Percentiles rank a stretch among this genome's conserved stretches.
phyloP scores from a whole-genome alignment of 2,888 invertebrate genomes.

The Archips crataeganus region DNA sequence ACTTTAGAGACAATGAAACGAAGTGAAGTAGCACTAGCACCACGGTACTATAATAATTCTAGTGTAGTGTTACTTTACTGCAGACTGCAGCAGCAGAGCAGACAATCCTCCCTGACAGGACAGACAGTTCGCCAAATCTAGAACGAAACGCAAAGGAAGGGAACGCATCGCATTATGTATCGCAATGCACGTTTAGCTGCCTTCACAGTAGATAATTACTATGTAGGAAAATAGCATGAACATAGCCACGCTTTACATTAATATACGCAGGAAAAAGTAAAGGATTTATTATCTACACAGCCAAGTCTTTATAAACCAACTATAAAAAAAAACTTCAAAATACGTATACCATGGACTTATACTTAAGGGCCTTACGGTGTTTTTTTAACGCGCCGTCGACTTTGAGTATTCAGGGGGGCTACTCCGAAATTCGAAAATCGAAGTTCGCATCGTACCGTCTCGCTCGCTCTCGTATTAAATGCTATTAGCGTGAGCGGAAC shows the following conservation, averaged over 20 bases:
- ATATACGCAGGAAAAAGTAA: neutral
- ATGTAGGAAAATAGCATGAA: neutral
- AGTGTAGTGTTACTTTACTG: neutral
- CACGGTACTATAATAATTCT: neutral
- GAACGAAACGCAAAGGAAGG: neutral
- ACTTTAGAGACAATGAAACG: neutral
- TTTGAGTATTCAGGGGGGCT: too few relatives aligned
- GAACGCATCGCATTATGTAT: neutral
- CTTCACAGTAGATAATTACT: neutral
- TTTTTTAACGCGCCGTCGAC: too few relatives aligned
- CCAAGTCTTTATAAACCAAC: neutral
- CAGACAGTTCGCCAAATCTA: neutral
- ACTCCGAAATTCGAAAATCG: too few relatives aligned
- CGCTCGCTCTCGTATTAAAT: too few relatives aligned
- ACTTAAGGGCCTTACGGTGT: too few relatives aligned
- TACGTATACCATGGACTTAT: too few relatives aligned
- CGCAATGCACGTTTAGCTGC: neutral
- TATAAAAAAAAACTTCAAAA: too few relatives aligned
- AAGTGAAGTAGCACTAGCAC: neutral
- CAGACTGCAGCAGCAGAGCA: neutral
- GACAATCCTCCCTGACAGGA: neutral
- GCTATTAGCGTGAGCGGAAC: too few relatives aligned
- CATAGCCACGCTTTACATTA: neutral
- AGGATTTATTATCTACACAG: neutral
- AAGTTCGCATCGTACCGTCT: too few relatives aligned